Evolutionary conservation across 2,888 invertebrate genomes (phyloP).

Genomic region (Eristalinus sepulchralis): DNA sequence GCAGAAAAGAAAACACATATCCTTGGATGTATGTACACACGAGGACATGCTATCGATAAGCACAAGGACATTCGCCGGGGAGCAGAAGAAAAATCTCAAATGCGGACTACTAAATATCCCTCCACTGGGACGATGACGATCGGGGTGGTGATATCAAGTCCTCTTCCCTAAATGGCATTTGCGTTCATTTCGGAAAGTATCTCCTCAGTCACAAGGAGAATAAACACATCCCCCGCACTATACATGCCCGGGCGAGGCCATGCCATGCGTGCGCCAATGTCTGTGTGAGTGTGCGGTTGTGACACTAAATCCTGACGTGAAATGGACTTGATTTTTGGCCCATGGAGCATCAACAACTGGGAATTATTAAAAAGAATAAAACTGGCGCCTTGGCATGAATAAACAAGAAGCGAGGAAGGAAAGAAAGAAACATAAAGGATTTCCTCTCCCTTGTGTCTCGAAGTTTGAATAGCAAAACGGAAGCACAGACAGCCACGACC

Average conservation of each 20-base stretch:
- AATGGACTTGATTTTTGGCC: conserved; percentile 16
- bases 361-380: conserved; percentile 52
- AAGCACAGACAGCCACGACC: background rate
- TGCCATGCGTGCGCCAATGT: background rate
- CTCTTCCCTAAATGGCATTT: conserved; percentile 30
- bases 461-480: background rate
- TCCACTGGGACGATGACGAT: background rate
- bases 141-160: background rate
- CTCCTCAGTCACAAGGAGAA: conserved; percentile 8
- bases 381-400: conserved; percentile 47
- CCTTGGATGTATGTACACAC: conserved; percentile 6
- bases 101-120: conserved; percentile 15
- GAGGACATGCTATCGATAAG: conserved; percentile 30
- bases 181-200: conserved; percentile 21
- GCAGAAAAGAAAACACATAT: background rate
- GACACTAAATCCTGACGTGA: background rate
- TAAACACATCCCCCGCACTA: background rate
- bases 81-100: conserved; percentile 25
- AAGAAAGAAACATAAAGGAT: background rate
- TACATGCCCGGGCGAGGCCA: no score
- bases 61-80: conserved; percentile 41
- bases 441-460: background rate
- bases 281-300: background rate
- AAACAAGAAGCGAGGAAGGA: background rate
- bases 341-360: conserved; percentile 21